Percentiles rank a stretch among this genome's conserved stretches.
Conservation (phyloP, 2,113 vertebrate genomes). For the Aspidoscelis tigris region DNA sequence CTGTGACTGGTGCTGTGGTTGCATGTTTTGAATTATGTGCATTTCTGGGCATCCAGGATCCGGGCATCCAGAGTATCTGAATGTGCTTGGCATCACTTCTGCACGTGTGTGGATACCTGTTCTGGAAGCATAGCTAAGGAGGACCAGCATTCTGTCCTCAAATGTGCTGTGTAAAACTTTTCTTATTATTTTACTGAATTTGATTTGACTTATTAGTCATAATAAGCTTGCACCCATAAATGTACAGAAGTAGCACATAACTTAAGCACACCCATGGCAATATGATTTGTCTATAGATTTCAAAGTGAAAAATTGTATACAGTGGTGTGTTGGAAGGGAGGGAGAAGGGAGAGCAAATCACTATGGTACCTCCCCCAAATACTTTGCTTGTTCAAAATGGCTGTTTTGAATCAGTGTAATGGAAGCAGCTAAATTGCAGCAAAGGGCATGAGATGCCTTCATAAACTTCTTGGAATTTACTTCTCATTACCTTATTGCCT, state of each 20-base stretch:
- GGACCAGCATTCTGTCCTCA: not conserved
- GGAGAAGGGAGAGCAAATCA: not conserved
- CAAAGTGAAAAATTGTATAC: no score
- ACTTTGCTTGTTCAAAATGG: constrained; percentile 41
- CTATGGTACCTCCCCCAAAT: constrained; percentile 29
- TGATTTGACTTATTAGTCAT: not conserved
- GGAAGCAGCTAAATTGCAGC: constrained; percentile 18
- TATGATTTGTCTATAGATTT: no score
- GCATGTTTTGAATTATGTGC: no score
- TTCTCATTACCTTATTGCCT: constrained; percentile 37
- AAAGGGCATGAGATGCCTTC: constrained; percentile 34
- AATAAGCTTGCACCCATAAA: not conserved
- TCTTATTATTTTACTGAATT: not conserved
- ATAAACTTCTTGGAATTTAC: constrained; percentile 38
- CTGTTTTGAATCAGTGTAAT: constrained; percentile 38
- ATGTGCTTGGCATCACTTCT: no score
- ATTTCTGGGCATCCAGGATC: no score
- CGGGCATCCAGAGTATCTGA: no score
- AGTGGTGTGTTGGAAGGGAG: no score
- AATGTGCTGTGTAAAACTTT: not conserved
- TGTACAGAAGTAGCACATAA: not conserved
- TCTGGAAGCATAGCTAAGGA: not conserved
- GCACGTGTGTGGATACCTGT: no score
- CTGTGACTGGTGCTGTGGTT: no score
- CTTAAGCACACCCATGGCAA: not conserved